Percentiles rank a stretch among this genome's conserved stretches.
These are phyloP conservation scores for Cochlearius cochlearius DNA, from an alignment of 2,113 vertebrate genomes.

Conservation along the genomic window DNA sequence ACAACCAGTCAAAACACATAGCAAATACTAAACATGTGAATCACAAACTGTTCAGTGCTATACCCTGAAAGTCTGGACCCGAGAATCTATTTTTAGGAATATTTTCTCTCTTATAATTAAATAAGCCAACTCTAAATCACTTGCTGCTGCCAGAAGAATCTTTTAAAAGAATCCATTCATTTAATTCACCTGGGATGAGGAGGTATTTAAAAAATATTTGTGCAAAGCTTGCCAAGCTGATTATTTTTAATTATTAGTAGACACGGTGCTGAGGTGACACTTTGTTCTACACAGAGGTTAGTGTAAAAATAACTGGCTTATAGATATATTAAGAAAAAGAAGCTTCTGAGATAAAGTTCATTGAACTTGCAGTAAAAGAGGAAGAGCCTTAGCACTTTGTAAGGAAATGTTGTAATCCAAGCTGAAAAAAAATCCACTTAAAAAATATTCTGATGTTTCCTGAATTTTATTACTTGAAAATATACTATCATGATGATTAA, in stretches of 20 bases:
- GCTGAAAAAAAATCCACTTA: background rate
- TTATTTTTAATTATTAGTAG: background rate
- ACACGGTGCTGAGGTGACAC: background rate
- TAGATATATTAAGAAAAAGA: background rate
- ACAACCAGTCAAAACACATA: background rate
- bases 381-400: background rate
- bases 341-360: background rate
- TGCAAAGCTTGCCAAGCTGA: background rate
- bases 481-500: background rate
- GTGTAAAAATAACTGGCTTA: background rate
- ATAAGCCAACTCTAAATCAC: background rate
- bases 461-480: background rate
- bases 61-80: background rate
- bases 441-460: background rate
- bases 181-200: background rate
- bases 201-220: background rate
- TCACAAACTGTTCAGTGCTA: background rate
- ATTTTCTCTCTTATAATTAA: background rate
- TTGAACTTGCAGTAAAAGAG: background rate
- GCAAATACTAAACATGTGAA: background rate
- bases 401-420: background rate
- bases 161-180: background rate
- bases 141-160: background rate
- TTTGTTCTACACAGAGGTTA: background rate
- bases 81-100: background rate